Conservation (phyloP, 2,888 invertebrate genomes). For the Hoplodrina blanda region DNA sequence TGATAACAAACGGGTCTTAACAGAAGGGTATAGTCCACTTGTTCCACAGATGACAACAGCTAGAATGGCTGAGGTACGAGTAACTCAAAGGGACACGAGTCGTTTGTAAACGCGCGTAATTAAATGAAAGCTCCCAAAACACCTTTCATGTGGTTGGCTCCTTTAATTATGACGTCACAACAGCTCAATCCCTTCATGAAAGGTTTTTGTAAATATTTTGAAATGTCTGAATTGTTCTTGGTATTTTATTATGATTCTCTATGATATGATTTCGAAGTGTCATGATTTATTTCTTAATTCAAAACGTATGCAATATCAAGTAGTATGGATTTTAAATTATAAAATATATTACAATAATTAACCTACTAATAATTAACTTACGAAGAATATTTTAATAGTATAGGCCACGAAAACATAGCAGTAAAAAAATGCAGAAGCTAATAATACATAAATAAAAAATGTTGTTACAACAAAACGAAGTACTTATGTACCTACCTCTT, state of each 20-base stretch:
- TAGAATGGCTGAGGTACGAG: slow-evolving; percentile 33
- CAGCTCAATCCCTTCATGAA: slow-evolving; percentile 26
- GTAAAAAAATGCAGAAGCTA: too few species aligned
- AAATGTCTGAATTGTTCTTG: neutral
- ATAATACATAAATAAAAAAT: too few species aligned
- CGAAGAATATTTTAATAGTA: too few species aligned
- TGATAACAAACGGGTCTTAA: slow-evolving; percentile 1
- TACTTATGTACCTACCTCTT: too few species aligned
- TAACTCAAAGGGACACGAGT: slow-evolving; percentile 41
- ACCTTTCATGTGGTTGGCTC: slow-evolving; percentile 59
- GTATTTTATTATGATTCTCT: neutral
- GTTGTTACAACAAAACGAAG: too few species aligned
- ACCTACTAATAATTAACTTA: too few species aligned
- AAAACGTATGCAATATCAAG: too few species aligned
- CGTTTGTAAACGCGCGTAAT: slow-evolving; percentile 48
- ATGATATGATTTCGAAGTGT: too few species aligned
- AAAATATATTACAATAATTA: too few species aligned
- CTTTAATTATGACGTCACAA: slow-evolving; percentile 44
- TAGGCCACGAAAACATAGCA: too few species aligned
- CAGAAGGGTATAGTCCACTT: slow-evolving; percentile 10
- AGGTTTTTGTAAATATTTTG: slow-evolving; percentile 21
- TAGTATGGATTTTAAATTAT: too few species aligned
- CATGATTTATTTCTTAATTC: too few species aligned
- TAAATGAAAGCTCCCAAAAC: slow-evolving; percentile 46
- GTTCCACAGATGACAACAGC: slow-evolving; percentile 8